phyloP scores from a whole-genome alignment of 2,888 invertebrate species.

The Drosophila hamatofila region DNA sequence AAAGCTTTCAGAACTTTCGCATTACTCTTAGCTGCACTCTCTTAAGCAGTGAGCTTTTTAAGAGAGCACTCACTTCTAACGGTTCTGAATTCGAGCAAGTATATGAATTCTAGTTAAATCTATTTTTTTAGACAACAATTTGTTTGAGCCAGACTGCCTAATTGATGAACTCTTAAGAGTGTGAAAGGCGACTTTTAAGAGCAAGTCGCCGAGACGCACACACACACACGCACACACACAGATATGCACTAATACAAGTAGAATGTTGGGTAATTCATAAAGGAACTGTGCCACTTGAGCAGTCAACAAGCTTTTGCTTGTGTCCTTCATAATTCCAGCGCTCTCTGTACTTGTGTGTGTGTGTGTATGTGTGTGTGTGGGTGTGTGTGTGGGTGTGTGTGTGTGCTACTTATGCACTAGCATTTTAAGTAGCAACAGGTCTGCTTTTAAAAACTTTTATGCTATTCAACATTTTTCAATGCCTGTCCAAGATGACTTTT shows the following conservation, averaged over 20 bases:
- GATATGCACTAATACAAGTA: background rate
- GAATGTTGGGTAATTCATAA: constrained; percentile 45
- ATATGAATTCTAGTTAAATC: constrained; percentile 8
- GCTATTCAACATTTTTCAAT: constrained; percentile 6
- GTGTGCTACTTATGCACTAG: constrained; percentile 48
- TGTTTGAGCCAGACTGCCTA: constrained; percentile 42
- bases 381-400: constrained; percentile 20
- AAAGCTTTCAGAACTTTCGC: background rate
- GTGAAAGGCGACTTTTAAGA: constrained; percentile 42
- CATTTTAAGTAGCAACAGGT: constrained; percentile 70
- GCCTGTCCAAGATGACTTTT: background rate
- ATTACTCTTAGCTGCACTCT: constrained; percentile 41
- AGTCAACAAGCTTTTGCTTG: constrained; percentile 75
- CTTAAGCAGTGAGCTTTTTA: constrained; percentile 62
- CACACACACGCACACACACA: constrained; percentile 5
- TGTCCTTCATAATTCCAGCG: constrained; percentile 61
- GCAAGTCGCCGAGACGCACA: constrained; percentile 18
- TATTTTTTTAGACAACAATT: constrained; percentile 25
- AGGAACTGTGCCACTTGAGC: constrained; percentile 75
- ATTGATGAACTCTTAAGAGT: constrained; percentile 62
- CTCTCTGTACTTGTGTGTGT: constrained; percentile 21
- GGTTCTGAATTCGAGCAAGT: constrained; percentile 9
- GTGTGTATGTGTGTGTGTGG: constrained; percentile 4
- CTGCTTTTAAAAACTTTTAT: constrained; percentile 22
- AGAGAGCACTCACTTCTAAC: constrained; percentile 41